These are phyloP conservation scores for Euplexia lucipara DNA, from an alignment of 2,888 invertebrate genomes.

Conservation along the genomic window DNA sequence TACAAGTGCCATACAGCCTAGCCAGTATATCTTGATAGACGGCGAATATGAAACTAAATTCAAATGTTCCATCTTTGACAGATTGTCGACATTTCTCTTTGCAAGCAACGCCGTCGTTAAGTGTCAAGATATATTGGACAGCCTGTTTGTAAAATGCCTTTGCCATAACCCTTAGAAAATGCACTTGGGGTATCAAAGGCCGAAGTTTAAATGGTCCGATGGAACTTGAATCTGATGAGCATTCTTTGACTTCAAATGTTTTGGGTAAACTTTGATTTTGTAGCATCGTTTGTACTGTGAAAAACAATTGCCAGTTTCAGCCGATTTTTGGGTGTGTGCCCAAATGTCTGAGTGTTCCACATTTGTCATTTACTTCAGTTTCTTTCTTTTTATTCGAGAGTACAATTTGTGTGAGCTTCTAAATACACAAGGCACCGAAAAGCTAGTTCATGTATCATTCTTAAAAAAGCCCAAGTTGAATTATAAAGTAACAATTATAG, in stretches of 20 bases:
- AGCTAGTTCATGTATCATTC: not conserved
- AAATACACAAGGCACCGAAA: constrained; percentile 20
- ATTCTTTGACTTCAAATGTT: constrained; percentile 48
- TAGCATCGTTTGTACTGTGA: constrained; percentile 1
- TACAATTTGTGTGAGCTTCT: constrained; percentile 26
- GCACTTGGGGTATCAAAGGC: constrained; percentile 61
- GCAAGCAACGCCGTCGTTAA: constrained; percentile 14
- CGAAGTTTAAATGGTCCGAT: constrained; percentile 55
- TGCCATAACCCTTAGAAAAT: constrained; percentile 63
- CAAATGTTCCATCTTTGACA: constrained; percentile 47
- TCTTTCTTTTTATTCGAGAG: constrained; percentile 6
- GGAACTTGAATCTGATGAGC: constrained; percentile 52
- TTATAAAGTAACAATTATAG: no score
- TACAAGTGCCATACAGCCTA: constrained; percentile 69
- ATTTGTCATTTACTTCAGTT: constrained; percentile 24
- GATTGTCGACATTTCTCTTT: constrained; percentile 38
- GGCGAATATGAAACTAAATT: constrained; percentile 58
- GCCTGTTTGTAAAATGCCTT: constrained; percentile 70
- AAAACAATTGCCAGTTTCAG: constrained; percentile 28
- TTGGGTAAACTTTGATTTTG: constrained; percentile 36
- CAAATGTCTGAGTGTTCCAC: constrained; percentile 37
- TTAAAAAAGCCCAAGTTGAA: not conserved
- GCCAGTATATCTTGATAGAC: constrained; percentile 52
- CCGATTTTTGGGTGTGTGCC: constrained; percentile 42
- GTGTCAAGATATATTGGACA: constrained; percentile 31